phyloP scores from a whole-genome alignment of 2,888 invertebrate species.

The Dolichomitus sp. region DNA sequence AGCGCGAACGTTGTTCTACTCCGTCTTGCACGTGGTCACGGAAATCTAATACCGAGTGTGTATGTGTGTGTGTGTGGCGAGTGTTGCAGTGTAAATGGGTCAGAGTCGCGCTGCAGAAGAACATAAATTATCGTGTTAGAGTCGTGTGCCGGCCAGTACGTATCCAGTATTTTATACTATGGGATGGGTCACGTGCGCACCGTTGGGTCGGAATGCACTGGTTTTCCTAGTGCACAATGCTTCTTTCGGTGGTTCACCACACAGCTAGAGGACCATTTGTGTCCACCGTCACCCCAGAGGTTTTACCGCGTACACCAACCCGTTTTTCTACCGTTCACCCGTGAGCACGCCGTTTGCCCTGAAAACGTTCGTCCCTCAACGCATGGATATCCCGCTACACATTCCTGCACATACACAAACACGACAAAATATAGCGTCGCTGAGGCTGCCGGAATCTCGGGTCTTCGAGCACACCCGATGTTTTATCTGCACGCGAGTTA shows the following conservation, averaged over 20 bases:
- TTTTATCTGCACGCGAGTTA: slow-evolving; percentile 51
- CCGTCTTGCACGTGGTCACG: neutral
- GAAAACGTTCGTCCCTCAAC: slow-evolving; percentile 39
- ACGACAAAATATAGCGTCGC: slow-evolving; percentile 44
- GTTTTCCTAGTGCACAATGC: slow-evolving; percentile 56
- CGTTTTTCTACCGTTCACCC: slow-evolving; percentile 24
- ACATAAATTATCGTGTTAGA: slow-evolving; percentile 65
- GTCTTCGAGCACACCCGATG: slow-evolving; percentile 42
- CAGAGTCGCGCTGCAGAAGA: slow-evolving; percentile 28
- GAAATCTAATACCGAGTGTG: neutral
- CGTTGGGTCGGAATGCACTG: slow-evolving; percentile 41
- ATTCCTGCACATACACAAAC: slow-evolving; percentile 30
- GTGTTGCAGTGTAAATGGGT: slow-evolving; percentile 13
- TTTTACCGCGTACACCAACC: slow-evolving; percentile 55
- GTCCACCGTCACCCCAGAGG: slow-evolving; percentile 60
- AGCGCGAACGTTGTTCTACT: slow-evolving; percentile 5
- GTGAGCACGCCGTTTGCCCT: slow-evolving; percentile 11
- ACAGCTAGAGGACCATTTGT: slow-evolving; percentile 61
- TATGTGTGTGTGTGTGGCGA: neutral
- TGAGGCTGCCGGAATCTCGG: slow-evolving; percentile 34
- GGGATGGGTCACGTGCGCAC: slow-evolving; percentile 5
- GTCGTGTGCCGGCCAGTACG: slow-evolving; percentile 20
- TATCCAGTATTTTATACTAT: slow-evolving; percentile 57
- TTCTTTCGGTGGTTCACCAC: slow-evolving; percentile 62
- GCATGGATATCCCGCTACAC: slow-evolving; percentile 4